These are phyloP conservation scores for Cyaniris semiargus DNA, from an alignment of 2,888 invertebrate species.

Conservation along the genomic window DNA sequence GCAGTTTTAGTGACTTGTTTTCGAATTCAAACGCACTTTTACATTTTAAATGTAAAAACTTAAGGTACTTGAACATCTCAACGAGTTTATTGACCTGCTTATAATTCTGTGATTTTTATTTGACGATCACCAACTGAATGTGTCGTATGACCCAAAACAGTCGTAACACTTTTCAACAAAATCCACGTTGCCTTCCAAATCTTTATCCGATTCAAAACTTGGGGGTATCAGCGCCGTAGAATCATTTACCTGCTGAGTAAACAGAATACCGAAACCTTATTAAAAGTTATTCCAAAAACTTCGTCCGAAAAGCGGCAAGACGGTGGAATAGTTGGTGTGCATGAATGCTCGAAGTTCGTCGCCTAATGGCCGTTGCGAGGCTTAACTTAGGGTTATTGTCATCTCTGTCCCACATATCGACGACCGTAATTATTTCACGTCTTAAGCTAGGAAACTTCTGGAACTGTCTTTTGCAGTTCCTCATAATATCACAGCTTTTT, in stretches of 20 bases:
- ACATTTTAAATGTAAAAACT: background rate
- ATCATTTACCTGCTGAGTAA: conserved; percentile 45
- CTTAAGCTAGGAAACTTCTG: background rate
- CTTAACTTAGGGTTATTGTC: conserved; percentile 43
- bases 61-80: background rate
- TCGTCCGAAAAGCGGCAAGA: conserved; percentile 42
- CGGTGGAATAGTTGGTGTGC: conserved; percentile 46
- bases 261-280: conserved; percentile 54
- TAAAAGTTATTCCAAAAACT: conserved; percentile 58
- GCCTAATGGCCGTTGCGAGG: conserved; percentile 43
- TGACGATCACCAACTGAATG: background rate
- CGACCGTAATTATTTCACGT: conserved; percentile 35
- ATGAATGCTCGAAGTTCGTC: conserved; percentile 47
- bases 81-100: background rate
- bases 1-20: background rate
- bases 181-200: background rate
- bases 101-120: background rate
- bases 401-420: conserved; percentile 42
- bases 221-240: conserved; percentile 8
- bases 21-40: background rate
- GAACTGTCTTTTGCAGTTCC: background rate
- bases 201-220: conserved; percentile 34
- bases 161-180: background rate
- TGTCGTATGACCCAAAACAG: background rate
- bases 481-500: background rate